Conservation (phyloP, 2,113 vertebrate species). For the Marcusenius ussheri region DNA sequence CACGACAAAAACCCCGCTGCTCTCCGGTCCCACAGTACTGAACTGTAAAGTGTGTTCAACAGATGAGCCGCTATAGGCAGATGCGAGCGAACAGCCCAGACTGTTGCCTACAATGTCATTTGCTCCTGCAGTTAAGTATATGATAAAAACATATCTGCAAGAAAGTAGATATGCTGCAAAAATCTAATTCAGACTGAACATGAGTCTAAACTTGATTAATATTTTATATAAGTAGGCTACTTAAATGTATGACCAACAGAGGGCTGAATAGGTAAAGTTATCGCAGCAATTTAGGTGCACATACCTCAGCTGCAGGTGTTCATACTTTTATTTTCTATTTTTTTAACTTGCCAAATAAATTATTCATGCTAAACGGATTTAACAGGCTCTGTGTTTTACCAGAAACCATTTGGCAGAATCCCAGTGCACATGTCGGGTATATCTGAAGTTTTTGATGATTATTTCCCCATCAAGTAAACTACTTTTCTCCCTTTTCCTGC, state of each 20-base stretch:
- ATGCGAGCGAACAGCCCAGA: not conserved
- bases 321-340: not conserved
- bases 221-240: not conserved
- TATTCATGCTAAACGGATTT: not conserved
- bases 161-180: not conserved
- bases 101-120: slow-evolving; percentile 33
- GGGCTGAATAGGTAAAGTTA: not conserved
- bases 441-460: not conserved
- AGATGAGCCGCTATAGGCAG: slow-evolving; percentile 10
- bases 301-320: not conserved
- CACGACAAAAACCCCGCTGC: slow-evolving; percentile 28
- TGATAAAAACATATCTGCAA: too few relatives aligned
- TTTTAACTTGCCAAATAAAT: not conserved
- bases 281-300: not conserved
- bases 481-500: not conserved
- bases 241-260: not conserved
- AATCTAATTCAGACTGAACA: not conserved
- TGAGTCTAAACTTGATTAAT: not conserved
- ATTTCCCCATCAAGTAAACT: not conserved
- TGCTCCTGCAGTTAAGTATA: not conserved
- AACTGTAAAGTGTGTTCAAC: slow-evolving; percentile 7
- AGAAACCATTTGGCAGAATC: not conserved
- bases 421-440: not conserved
- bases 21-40: slow-evolving; percentile 13
- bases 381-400: not conserved